phyloP scores from a whole-genome alignment of 1,140 invertebrate genomes.

The Acromyrmex heyeri region DNA sequence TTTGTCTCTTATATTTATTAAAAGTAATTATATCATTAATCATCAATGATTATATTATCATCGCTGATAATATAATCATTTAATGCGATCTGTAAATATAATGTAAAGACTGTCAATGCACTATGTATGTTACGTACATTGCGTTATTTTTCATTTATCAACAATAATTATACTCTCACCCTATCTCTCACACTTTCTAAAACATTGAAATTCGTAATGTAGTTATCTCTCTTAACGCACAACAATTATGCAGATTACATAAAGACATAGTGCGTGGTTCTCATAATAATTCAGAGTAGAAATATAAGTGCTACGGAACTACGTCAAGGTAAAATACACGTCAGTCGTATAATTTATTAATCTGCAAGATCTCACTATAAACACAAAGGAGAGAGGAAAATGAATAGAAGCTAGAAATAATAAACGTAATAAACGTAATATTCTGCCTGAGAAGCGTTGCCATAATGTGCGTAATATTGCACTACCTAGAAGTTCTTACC shows the following conservation, averaged over 20 bases:
- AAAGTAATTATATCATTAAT: neutral
- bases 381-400: neutral
- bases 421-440: constrained; percentile 12
- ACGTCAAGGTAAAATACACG: neutral
- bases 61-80: neutral
- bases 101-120: constrained; percentile 5
- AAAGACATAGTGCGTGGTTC: neutral
- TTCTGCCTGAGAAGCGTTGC: neutral
- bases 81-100: neutral
- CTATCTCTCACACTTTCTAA: neutral
- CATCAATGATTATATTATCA: too few species aligned
- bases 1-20: neutral
- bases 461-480: neutral
- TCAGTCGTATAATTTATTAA: constrained; percentile 20
- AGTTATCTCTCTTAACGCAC: neutral
- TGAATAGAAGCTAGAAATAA: neutral
- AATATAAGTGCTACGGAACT: neutral
- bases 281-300: neutral
- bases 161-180: neutral
- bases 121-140: neutral
- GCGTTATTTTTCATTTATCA: neutral
- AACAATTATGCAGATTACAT: neutral
- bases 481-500: neutral
- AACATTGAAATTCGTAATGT: neutral
- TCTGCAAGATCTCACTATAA: neutral